Evolutionary conservation across 1,140 invertebrate species (phyloP).

Genomic region (Caerostris extrusa): DNA sequence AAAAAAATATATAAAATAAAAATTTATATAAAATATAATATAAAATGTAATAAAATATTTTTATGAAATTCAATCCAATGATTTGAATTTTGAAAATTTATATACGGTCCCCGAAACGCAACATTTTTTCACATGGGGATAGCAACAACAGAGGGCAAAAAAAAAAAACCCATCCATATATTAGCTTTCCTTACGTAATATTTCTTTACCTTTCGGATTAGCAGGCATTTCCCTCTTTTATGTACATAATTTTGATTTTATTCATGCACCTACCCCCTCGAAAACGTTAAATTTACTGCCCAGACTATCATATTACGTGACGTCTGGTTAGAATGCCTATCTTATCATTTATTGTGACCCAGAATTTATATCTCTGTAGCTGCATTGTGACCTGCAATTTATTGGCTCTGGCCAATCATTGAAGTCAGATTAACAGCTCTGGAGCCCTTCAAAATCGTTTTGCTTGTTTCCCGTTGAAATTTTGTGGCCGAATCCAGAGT

Average conservation of each 20-base stretch:
- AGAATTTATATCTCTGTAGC: constrained; percentile 60
- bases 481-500: not conserved
- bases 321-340: constrained; percentile 50
- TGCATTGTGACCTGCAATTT: constrained; percentile 57
- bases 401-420: constrained; percentile 30
- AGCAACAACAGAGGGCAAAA: not conserved
- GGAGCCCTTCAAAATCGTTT: not conserved
- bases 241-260: constrained; percentile 72
- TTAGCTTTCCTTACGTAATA: constrained; percentile 50
- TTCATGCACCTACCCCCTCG: constrained; percentile 39
- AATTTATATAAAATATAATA: too few relatives aligned
- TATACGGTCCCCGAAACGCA: not conserved
- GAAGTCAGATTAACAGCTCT: constrained; percentile 61
- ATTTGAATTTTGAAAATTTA: not conserved
- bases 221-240: constrained; percentile 53
- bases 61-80: not conserved
- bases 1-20: too few relatives aligned
- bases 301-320: constrained; percentile 67
- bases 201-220: constrained; percentile 67
- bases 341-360: constrained; percentile 35
- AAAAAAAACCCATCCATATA: constrained; percentile 18
- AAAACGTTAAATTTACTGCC: constrained; percentile 59
- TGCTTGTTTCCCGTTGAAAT: not conserved
- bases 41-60: not conserved
- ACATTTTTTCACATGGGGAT: constrained; percentile 6